These are phyloP conservation scores for Arctopsyche grandis DNA, from an alignment of 1,140 invertebrate genomes.

Conservation along the genomic window DNA sequence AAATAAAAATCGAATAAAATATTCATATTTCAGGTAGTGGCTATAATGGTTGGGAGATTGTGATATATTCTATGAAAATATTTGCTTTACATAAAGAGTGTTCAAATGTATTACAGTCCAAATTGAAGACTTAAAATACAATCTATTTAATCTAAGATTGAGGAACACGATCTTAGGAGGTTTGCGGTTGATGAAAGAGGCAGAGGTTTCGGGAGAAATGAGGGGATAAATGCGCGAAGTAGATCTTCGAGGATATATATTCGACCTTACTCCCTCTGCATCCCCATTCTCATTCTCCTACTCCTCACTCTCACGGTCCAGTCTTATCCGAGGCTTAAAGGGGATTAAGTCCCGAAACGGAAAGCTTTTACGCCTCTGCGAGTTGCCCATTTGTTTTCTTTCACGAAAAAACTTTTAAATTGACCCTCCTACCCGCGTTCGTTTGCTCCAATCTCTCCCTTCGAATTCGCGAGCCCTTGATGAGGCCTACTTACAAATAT, in stretches of 20 bases:
- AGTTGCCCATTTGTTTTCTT: slow-evolving; percentile 46
- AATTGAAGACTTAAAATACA: slow-evolving; percentile 1
- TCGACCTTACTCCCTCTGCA: background rate
- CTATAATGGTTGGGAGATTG: no score
- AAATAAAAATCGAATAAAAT: no score
- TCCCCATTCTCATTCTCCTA: background rate
- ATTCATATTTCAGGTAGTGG: no score
- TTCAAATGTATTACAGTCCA: background rate
- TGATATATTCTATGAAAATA: no score
- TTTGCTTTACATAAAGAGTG: background rate
- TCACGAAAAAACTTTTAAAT: slow-evolving; percentile 45
- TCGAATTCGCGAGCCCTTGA: slow-evolving; percentile 23
- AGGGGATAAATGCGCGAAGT: slow-evolving; percentile 41
- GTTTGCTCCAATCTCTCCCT: slow-evolving; percentile 3
- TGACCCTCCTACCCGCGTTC: slow-evolving; percentile 23
- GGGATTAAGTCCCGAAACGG: slow-evolving; percentile 43
- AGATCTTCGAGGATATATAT: slow-evolving; percentile 37
- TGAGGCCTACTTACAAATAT: slow-evolving; percentile 29
- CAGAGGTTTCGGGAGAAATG: slow-evolving; percentile 41
- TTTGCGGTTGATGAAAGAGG: slow-evolving; percentile 40
- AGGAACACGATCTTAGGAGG: slow-evolving; percentile 28
- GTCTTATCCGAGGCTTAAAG: slow-evolving; percentile 43
- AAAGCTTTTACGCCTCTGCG: slow-evolving; percentile 44
- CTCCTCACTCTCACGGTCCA: background rate
- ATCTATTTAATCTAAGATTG: slow-evolving; percentile 34